Percentiles rank a stretch among this genome's conserved stretches.
phyloP scores from a whole-genome alignment of 2,797 vertebrate genomes.

The Anguilla pacifica region DNA sequence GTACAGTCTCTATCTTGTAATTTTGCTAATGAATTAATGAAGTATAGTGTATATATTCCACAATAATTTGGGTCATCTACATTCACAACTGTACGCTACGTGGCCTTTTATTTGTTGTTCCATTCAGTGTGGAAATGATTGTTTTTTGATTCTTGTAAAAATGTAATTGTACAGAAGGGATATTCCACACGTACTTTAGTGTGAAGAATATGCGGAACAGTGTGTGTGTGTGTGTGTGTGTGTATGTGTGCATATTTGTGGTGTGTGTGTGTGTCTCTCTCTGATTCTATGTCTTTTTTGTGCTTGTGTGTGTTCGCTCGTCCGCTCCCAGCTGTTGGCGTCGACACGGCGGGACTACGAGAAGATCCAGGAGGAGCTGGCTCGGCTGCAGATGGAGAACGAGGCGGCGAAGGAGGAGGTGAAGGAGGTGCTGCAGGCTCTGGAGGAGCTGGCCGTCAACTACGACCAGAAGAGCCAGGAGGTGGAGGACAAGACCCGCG shows the following conservation, averaged over 20 bases:
- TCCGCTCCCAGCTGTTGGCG: constrained; percentile 75
- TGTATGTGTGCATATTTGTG: background rate
- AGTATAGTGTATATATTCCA: background rate
- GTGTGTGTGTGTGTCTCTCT: background rate
- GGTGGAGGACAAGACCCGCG: constrained; percentile 83
- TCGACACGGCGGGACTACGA: constrained; percentile 85
- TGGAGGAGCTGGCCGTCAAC: constrained; percentile 96
- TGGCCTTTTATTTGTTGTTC: no score
- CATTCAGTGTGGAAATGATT: background rate
- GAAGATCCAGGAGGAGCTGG: constrained; percentile 88
- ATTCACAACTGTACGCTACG: background rate
- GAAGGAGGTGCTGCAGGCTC: constrained; percentile 95
- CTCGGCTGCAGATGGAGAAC: constrained; percentile 84
- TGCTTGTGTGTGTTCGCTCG: background rate
- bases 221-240: background rate
- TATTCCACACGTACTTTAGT: background rate
- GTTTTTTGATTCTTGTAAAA: background rate
- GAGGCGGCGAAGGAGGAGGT: constrained; percentile 91
- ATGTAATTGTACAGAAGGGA: background rate
- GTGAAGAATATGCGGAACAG: background rate
- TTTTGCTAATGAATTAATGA: background rate
- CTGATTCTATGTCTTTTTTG: background rate
- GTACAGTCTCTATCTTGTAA: background rate
- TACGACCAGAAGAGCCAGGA: constrained; percentile 98
- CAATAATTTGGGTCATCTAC: background rate